Evolutionary conservation across 2,888 invertebrate genomes (phyloP), one percentile per base, ranked within the genome.

Genomic region (Parnassius orleans): DNA sequence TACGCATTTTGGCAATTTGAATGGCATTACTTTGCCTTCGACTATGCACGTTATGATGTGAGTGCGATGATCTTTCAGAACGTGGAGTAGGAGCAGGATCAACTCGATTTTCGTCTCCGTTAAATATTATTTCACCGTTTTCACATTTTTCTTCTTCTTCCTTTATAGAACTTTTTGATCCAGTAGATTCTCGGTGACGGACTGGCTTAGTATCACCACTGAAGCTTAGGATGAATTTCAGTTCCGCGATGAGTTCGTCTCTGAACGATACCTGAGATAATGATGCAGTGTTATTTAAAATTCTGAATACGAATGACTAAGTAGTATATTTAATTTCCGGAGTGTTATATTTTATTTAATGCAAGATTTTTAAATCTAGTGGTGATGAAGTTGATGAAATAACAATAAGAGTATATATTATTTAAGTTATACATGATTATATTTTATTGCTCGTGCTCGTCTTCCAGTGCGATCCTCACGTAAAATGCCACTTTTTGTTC

Each of bases 151-250:
- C 73, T 9, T 83, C 79, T 10, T 79, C 79, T n/a, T 69, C 70
- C 19, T 80, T 80, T 14, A 72, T 75, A 0, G 86, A 81, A 44
- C 75, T 76, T 3, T 77, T 77, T 1, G 87, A 87, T 9, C 85
- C 83, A 3, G 81, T 80, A 0, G 85, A 76, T 65, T 86, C 88
- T 54, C 87, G 83, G 64, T 92, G 93, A 58, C 93, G 91, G 0
- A 95, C 93, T 1, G 94, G 94, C 72, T 96, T 96, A 0, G 94
- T 93, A 53, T 95, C 94, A 42, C 94, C 94, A 61, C 93, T 94
- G 72, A 95, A 96, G 75, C 94, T 93, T 0, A 95, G 77, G 44
- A 96, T 93, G 76, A 96, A 96, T 71, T 92, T 93, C 48, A 96
- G 72, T 79, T 97, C 96, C n/a, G 94, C 94, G 60, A 90, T 85